A percentile compares a stretch with the other conserved stretches of the same genome.
Evolutionary conservation across 2,888 invertebrate species (phyloP).

Genomic region (Polia nebulosa): DNA sequence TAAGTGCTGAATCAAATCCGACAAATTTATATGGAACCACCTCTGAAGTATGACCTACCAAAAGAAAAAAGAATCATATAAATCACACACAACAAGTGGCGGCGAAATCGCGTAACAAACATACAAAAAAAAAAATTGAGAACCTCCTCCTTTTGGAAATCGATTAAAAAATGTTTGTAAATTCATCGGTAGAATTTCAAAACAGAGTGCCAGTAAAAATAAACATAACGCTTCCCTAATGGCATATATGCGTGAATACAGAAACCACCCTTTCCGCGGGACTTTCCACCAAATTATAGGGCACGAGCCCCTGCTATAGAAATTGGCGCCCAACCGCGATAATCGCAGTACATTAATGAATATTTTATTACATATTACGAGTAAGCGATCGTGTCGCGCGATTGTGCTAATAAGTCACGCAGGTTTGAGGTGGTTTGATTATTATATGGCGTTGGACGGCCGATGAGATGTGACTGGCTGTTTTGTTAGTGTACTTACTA

Average conservation of each 20-base stretch:
- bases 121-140: no score
- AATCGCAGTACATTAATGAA: conserved; percentile 64
- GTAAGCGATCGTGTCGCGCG: conserved; percentile 62
- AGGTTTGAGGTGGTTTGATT: conserved; percentile 39
- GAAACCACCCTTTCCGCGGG: conserved; percentile 37
- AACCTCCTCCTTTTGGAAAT: no score
- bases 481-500: neutral
- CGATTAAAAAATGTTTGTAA: no score
- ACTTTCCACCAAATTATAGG: conserved; percentile 57
- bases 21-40: no score
- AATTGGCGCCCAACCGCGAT: conserved; percentile 45
- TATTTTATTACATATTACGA: conserved; percentile 61
- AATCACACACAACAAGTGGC: no score
- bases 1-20: no score
- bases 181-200: neutral
- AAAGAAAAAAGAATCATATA: no score
- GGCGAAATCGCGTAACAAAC: no score
- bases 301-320: conserved; percentile 34
- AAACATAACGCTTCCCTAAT: conserved; percentile 44
- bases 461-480: conserved; percentile 21
- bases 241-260: conserved; percentile 50
- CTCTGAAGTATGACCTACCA: no score
- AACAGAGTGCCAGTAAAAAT: conserved; percentile 21
- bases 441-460: conserved; percentile 32
- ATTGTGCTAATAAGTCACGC: conserved; percentile 61